Evolutionary conservation across 1,140 invertebrate species (phyloP), one percentile per base, ranked within the genome.

Genomic region (Pseudomyrmex sp.): DNA sequence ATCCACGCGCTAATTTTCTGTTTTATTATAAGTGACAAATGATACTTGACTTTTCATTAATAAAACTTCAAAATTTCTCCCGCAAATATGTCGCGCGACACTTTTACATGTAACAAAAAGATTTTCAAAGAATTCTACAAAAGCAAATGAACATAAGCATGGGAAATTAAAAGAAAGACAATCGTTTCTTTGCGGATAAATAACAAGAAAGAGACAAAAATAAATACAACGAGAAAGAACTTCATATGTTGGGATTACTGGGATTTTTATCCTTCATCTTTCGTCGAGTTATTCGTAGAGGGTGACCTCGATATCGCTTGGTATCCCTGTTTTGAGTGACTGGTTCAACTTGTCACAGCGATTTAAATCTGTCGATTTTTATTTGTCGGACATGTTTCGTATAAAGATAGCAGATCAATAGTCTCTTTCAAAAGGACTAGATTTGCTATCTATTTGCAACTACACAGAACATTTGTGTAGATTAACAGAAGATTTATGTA

Each of bases 231-330:
- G 15, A 15, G 73, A 76, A 54, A 12, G 15, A 59, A 90, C 59
- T 86, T 76, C 87, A 87, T 88, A 87, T 73, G 74, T 84, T 35
- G n/a, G 62, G 74, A 87, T 88, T 87, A 84, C 56, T 26, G 56
- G 44, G 44, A 46, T 84, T 5, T 48, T 83, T 48, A 20, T 26
- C 61, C 80, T 83, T 75, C 79, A 77, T 85, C 68, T 65, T 63
- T 62, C 35, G 52, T 86, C 52, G 77, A 48, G 56, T 70, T 72
- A 69, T 70, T 59, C 20, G 20, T n/a, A 18, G 10, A 70, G 66
- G 35, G 69, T 83, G 74, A 82, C 63, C 82, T 82, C 66, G 18
- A 44, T 83, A 58, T 35, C 61, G 50, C 46, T 62, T 35, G 0
- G 44, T 62, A 54, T 44, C 58, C 13, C n/a, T 13, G 63, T 79